Percentiles rank a stretch among this genome's conserved stretches.
phyloP scores from a whole-genome alignment of 2,113 vertebrate species.

The Cyanistes caeruleus region DNA sequence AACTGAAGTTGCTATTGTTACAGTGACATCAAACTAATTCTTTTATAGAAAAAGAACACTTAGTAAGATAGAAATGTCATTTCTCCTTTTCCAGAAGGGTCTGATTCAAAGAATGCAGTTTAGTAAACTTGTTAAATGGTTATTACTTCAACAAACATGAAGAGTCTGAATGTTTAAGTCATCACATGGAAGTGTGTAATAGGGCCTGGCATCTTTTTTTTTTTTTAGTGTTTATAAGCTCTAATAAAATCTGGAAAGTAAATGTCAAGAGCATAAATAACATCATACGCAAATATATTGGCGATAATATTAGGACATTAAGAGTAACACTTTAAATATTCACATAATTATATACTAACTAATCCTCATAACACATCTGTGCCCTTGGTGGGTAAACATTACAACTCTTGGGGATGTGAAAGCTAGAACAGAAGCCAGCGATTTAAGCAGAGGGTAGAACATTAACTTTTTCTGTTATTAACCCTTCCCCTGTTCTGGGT shows the following conservation, averaged over 20 bases:
- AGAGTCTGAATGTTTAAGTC: not conserved
- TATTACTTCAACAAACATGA: not conserved
- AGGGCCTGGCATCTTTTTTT: not conserved
- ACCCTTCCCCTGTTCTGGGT: not conserved
- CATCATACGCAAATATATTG: not conserved
- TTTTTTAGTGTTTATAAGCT: not conserved
- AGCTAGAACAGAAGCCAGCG: not conserved
- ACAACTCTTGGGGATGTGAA: not conserved
- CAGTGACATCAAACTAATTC: not conserved
- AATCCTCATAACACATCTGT: not conserved
- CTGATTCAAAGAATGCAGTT: constrained; percentile 1
- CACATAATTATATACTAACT: not conserved
- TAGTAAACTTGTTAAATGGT: not conserved
- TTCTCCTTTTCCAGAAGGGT: not conserved
- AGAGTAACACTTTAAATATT: not conserved
- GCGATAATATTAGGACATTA: not conserved
- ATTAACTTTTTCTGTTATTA: not conserved
- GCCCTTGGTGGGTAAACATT: not conserved
- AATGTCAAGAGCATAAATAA: constrained; percentile 31
- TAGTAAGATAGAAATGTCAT: not conserved
- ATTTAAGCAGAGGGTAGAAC: not conserved
- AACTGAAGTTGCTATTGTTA: constrained; percentile 1
- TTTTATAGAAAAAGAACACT: not conserved
- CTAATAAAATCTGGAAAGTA: constrained; percentile 1
- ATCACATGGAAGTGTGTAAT: not conserved